A percentile compares a stretch with the other conserved stretches of the same genome.
phyloP scores from a whole-genome alignment of 2,113 vertebrate species.

The Melanerpes formicivorus region DNA sequence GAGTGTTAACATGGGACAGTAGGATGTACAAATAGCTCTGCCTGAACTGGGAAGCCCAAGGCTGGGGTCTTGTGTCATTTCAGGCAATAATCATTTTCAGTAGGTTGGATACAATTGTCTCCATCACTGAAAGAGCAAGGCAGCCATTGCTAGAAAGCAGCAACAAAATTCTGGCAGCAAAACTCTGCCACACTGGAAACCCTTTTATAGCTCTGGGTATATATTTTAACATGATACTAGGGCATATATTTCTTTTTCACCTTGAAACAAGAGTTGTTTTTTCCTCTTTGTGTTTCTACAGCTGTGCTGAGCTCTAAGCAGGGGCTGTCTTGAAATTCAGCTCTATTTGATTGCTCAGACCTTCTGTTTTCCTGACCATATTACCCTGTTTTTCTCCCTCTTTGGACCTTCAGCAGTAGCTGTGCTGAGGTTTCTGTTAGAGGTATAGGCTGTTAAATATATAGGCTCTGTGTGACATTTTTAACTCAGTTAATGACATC shows the following conservation, averaged over 20 bases:
- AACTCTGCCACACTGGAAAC: background rate
- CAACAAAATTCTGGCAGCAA: background rate
- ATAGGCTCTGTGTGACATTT: background rate
- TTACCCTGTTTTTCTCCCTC: background rate
- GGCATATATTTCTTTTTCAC: background rate
- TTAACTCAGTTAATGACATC: background rate
- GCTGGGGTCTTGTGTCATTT: background rate
- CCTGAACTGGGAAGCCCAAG: background rate
- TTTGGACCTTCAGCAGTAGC: background rate
- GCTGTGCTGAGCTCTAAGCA: background rate
- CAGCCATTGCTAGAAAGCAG: background rate
- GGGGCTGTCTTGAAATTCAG: background rate
- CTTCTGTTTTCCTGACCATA: background rate
- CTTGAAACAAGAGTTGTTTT: background rate
- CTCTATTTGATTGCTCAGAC: background rate
- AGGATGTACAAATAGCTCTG: background rate
- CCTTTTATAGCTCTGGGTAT: background rate
- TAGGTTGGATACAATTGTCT: background rate
- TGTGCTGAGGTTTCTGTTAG: background rate
- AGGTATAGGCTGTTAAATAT: no score
- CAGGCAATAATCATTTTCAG: background rate
- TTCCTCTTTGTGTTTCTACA: background rate
- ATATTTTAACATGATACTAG: background rate
- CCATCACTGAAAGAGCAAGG: background rate
- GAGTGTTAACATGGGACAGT: background rate